Evolutionary conservation across 2,888 invertebrate genomes (phyloP), one percentile per base, ranked within the genome.

Genomic region (Masnerella sp.): DNA sequence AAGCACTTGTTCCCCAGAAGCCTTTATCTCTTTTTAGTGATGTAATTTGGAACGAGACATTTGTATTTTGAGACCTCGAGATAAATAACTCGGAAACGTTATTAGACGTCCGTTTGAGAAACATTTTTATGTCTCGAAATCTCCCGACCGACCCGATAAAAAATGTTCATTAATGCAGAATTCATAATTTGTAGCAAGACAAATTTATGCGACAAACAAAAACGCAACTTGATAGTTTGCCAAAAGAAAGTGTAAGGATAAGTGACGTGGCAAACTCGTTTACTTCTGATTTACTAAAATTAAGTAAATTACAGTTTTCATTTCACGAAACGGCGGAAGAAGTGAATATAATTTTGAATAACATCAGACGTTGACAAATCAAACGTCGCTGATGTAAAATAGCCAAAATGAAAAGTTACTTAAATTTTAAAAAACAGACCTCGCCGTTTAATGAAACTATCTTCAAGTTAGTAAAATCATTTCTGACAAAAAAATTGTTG

Each of bases 1-100:
- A 67, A 56, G 25, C 56, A 47, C 25, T 56, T 49, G 59, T 43
- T 67, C 51, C 34, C n/a, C 25, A 8, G 12, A 15, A 43, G 17
- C 18, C 51, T 49, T 67, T 58, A 58, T 67, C 51, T 58, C 49
- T 42, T 58, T 67, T 58, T 58, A 51, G 58, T 58, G 49, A 58
- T 34, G 51, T 43, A 34, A 67, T 51, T 58, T 43, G 25, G 42
- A 9, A 5, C 32, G 52, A 30, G 5, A 52, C 59, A 45, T 68
- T 51, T 68, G 15, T 42, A 38, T 32, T 58, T 30, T 12, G 43
- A 20, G 40, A 40, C 32, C 45, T 36, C 43, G 11, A 61, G 32
- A 52, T 52, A 54, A 52, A 59, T 59, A 45, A 40, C 42, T 36
- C 17, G 15, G 7, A 43, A 38, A 22, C 14, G 15, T 64, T 64